phyloP scores from a whole-genome alignment of 2,113 vertebrate genomes.

The Amblyopsis rosae region DNA sequence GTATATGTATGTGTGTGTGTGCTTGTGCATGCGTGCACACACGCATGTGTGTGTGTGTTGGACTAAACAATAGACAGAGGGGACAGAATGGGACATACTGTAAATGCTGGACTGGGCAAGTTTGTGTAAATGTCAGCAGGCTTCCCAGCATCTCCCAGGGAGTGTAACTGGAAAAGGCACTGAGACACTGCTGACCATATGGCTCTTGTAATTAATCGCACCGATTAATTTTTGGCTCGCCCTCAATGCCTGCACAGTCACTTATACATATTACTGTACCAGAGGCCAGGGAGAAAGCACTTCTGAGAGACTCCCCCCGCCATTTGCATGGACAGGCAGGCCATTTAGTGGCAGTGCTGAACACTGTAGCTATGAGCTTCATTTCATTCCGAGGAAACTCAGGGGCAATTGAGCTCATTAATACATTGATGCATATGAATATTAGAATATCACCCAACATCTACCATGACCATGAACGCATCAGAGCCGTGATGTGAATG shows the following conservation, averaged over 20 bases:
- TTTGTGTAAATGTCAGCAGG: constrained; percentile 76
- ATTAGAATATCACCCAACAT: neutral
- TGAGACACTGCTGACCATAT: constrained; percentile 76
- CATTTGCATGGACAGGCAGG: constrained; percentile 34
- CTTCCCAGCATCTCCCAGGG: constrained; percentile 71
- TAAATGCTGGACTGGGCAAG: constrained; percentile 55
- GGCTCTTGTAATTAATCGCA: constrained; percentile 79
- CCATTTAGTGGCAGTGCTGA: constrained; percentile 34
- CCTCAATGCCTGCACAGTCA: constrained; percentile 64
- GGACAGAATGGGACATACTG: neutral
- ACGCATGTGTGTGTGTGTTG: neutral
- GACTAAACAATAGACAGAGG: neutral
- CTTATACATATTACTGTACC: constrained; percentile 58
- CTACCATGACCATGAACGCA: no score
- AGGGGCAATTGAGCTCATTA: constrained; percentile 18
- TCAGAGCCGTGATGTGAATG: no score
- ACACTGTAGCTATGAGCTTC: constrained; percentile 10
- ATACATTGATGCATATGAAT: constrained; percentile 23
- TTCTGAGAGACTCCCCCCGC: neutral
- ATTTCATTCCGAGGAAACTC: constrained; percentile 12
- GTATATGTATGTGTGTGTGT: neutral
- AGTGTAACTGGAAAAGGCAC: constrained; percentile 74
- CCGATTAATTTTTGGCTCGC: constrained; percentile 75
- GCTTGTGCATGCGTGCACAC: neutral
- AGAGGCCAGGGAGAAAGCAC: neutral